Percentiles rank a stretch among this genome's conserved stretches.
These are phyloP conservation scores for Clitarchus hookeri DNA, from an alignment of 2,888 invertebrate species.

Conservation along the genomic window DNA sequence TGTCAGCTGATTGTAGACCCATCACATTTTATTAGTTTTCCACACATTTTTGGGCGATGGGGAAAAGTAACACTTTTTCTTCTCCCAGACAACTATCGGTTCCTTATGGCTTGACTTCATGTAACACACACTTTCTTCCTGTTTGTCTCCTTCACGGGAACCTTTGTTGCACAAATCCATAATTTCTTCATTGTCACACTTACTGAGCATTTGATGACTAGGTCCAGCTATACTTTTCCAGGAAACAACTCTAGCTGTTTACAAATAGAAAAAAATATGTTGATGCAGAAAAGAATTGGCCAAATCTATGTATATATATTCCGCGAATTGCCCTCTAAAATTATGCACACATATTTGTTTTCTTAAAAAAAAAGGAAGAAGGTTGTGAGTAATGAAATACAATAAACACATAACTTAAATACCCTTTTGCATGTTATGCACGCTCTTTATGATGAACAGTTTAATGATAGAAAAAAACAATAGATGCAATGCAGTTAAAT, in stretches of 20 bases:
- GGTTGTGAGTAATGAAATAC: no score
- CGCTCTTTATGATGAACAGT: no score
- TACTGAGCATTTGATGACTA: not conserved
- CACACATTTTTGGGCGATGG: not conserved
- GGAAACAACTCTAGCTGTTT: not conserved
- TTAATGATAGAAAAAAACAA: no score
- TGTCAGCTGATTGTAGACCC: not conserved
- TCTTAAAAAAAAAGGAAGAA: no score
- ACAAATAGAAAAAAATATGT: no score
- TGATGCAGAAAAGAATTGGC: no score
- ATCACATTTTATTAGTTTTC: not conserved
- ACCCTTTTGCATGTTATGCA: no score
- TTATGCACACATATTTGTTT: no score
- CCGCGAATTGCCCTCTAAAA: no score
- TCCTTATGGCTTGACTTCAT: not conserved
- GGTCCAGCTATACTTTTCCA: not conserved
- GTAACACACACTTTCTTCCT: not conserved
- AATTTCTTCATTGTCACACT: not conserved
- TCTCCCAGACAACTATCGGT: not conserved
- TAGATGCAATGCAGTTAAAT: no score
- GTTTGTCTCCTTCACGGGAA: not conserved
- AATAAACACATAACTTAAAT: no score
- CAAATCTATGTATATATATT: no score
- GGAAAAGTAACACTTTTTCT: conserved; percentile 3
- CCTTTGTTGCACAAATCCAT: not conserved